These are phyloP conservation scores for Galago senegalensis DNA, from an alignment of 2,797 vertebrate species.

Conservation along the genomic window DNA sequence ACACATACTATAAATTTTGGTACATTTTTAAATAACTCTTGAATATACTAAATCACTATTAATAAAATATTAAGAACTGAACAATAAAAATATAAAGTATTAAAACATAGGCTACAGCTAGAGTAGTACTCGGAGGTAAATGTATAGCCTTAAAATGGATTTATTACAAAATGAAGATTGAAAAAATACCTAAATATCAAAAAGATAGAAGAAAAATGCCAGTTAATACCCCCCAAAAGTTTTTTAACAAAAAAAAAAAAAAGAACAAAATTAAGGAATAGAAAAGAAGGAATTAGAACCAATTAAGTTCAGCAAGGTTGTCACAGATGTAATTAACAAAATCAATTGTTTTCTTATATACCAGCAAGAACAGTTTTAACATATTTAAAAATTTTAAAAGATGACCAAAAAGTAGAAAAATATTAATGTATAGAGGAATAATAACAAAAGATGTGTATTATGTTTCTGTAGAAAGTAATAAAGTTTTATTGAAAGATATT, in stretches of 20 bases:
- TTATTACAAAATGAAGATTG: slow-evolving; percentile 32
- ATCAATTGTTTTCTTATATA: background rate
- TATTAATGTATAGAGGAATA: slow-evolving; percentile 4
- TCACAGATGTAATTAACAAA: slow-evolving; percentile 48
- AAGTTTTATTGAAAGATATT: no score
- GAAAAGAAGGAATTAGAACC: slow-evolving; percentile 4
- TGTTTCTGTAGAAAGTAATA: background rate
- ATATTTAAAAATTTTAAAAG: background rate
- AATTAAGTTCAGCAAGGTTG: background rate
- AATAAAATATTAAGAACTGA: slow-evolving; percentile 41
- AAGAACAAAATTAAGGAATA: slow-evolving; percentile 51
- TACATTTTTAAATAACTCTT: background rate
- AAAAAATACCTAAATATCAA: slow-evolving; percentile 23
- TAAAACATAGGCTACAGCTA: background rate
- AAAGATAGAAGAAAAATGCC: background rate
- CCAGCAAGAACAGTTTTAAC: background rate
- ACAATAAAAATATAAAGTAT: background rate
- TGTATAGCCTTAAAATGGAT: background rate
- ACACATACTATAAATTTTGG: slow-evolving; percentile 4
- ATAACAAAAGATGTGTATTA: background rate
- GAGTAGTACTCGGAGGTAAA: slow-evolving; percentile 29
- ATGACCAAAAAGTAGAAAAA: slow-evolving; percentile 15
- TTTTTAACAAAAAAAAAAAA: background rate
- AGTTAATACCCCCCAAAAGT: background rate
- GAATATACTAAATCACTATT: background rate